These are phyloP conservation scores for Vicugna pacos DNA, from an alignment of 2,113 vertebrate genomes.

Conservation along the genomic window DNA sequence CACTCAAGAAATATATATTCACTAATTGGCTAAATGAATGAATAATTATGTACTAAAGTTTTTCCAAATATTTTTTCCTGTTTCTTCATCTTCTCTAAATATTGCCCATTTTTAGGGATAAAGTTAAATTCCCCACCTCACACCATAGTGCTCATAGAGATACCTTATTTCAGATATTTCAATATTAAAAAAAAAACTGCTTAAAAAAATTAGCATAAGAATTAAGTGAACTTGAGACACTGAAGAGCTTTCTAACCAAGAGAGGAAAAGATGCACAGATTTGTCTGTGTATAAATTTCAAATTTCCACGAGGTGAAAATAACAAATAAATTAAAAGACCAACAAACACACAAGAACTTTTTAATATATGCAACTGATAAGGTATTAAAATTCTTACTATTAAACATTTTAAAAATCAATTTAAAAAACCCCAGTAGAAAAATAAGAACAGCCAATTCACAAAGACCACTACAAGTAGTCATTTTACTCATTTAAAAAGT, in stretches of 20 bases:
- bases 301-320: conserved; percentile 27
- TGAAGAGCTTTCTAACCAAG: background rate
- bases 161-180: background rate
- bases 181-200: background rate
- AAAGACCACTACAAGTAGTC: background rate
- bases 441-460: background rate
- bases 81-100: background rate
- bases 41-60: background rate
- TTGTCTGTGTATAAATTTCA: background rate
- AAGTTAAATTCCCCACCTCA: background rate
- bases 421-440: conserved; percentile 1
- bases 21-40: background rate
- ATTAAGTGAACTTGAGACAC: background rate
- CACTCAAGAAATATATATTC: background rate
- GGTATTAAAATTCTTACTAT: background rate
- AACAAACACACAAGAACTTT: background rate
- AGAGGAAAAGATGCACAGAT: background rate
- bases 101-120: background rate
- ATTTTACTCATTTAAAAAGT: background rate
- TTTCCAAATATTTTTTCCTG: background rate
- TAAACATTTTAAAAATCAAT: background rate
- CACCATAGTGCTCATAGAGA: background rate
- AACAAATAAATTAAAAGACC: background rate
- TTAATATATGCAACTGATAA: conserved; percentile 26
- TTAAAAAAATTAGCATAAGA: conserved; percentile 17